Evolutionary conservation across 2,797 vertebrate genomes (phyloP).

Genomic region (Hydrolagus colliei): DNA sequence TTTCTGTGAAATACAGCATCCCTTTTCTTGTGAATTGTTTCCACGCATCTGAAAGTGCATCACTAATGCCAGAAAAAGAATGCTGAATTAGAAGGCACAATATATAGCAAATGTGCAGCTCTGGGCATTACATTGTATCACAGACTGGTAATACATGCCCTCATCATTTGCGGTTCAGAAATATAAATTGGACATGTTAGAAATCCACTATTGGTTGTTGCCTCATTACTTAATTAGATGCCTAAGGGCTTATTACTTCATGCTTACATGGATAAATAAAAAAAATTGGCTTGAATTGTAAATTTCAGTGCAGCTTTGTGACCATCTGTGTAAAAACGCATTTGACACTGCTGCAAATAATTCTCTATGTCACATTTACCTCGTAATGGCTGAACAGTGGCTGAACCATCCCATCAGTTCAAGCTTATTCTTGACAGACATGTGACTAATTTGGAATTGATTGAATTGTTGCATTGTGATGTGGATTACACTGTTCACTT

Average conservation of each 20-base stretch:
- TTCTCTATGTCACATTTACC: not conserved
- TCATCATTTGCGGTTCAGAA: not conserved
- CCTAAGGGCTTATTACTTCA: not conserved
- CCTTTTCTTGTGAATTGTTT: too few relatives aligned
- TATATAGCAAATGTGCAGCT: too few relatives aligned
- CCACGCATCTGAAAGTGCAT: too few relatives aligned
- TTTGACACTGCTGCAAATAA: not conserved
- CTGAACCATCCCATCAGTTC: too few relatives aligned
- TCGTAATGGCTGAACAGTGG: not conserved
- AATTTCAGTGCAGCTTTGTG: not conserved
- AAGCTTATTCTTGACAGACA: too few relatives aligned
- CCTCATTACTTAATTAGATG: not conserved
- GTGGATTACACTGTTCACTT: too few relatives aligned
- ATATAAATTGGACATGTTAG: not conserved
- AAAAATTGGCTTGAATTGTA: not conserved
- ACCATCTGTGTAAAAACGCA: not conserved
- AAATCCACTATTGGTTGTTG: not conserved
- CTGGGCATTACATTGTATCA: not conserved
- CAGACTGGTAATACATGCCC: not conserved
- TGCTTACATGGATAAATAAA: not conserved
- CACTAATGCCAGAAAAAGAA: not conserved
- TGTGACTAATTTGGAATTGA: too few relatives aligned
- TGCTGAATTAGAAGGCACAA: not conserved
- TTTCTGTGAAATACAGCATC: too few relatives aligned
- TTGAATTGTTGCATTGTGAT: too few relatives aligned